Conservation (phyloP, 2,888 invertebrate species). For the Mesochorus sp. region DNA sequence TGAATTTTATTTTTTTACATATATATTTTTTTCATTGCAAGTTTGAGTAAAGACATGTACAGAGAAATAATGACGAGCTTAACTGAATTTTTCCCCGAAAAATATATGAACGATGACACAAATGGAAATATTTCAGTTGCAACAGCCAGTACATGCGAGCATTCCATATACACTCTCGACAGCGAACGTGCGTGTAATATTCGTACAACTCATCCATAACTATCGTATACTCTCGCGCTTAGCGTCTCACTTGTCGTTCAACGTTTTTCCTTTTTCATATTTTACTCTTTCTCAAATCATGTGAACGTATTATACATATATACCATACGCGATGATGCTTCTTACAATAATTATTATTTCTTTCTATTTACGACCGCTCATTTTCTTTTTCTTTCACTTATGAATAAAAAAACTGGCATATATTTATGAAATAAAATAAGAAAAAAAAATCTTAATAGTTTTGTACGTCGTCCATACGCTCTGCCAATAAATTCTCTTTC, state of each 20-base stretch:
- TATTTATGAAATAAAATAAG: too few relatives aligned
- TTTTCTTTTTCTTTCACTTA: slow-evolving; percentile 1
- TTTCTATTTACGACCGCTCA: slow-evolving; percentile 30
- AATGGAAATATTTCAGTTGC: not conserved
- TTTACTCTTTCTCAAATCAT: slow-evolving; percentile 37
- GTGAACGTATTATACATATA: too few relatives aligned
- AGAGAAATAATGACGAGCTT: too few relatives aligned
- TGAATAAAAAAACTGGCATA: not conserved
- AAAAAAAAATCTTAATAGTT: not conserved
- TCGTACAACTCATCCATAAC: slow-evolving; percentile 13
- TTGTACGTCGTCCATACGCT: slow-evolving; percentile 16
- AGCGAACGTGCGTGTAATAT: slow-evolving; percentile 5
- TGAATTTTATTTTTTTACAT: too few relatives aligned
- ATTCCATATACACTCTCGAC: slow-evolving; percentile 1
- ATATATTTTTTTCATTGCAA: too few relatives aligned
- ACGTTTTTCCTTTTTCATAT: not conserved
- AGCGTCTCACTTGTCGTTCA: slow-evolving; percentile 29
- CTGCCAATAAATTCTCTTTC: slow-evolving; percentile 71
- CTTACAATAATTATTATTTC: too few relatives aligned
- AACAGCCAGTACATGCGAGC: slow-evolving; percentile 7
- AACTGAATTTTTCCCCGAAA: too few relatives aligned
- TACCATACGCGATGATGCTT: too few relatives aligned
- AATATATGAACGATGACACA: too few relatives aligned
- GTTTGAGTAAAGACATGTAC: too few relatives aligned
- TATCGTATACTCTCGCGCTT: slow-evolving; percentile 30